Evolutionary conservation across 2,113 vertebrate species (phyloP).

Genomic region (Carassius gibelio): DNA sequence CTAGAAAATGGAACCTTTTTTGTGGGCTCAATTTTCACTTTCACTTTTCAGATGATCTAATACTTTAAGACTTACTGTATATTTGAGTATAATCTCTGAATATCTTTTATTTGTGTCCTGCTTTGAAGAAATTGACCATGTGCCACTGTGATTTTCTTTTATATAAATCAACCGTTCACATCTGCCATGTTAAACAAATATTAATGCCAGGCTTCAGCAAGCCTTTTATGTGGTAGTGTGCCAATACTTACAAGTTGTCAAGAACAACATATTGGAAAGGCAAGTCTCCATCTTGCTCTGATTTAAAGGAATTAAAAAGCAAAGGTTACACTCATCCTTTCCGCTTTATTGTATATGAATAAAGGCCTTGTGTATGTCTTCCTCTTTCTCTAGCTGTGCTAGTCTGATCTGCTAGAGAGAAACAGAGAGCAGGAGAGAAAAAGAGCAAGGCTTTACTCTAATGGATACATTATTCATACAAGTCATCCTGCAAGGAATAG

Average conservation of each 20-base stretch:
- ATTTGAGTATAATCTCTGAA: background rate
- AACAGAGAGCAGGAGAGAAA: constrained; percentile 1
- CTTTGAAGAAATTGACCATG: background rate
- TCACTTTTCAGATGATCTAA: too few relatives aligned
- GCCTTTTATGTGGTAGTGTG: too few relatives aligned
- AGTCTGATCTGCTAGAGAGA: constrained; percentile 33
- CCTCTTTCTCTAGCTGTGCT: constrained; percentile 32
- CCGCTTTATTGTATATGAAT: background rate
- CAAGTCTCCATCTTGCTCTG: background rate
- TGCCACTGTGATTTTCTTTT: background rate
- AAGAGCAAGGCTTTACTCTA: constrained; percentile 36
- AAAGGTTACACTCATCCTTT: constrained; percentile 4
- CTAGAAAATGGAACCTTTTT: too few relatives aligned
- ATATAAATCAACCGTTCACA: background rate
- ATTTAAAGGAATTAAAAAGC: constrained; percentile 6
- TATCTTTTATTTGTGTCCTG: background rate
- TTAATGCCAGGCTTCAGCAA: background rate
- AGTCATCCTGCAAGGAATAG: constrained; percentile 55
- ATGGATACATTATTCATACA: constrained; percentile 64
- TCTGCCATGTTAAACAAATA: background rate
- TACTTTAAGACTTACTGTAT: background rate
- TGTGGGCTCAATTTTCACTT: too few relatives aligned
- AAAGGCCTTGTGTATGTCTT: constrained; percentile 14
- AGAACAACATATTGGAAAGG: background rate
- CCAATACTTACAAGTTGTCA: background rate